Conservation (phyloP, 2,888 invertebrate species). For the Phragmatobia fuliginosa region DNA sequence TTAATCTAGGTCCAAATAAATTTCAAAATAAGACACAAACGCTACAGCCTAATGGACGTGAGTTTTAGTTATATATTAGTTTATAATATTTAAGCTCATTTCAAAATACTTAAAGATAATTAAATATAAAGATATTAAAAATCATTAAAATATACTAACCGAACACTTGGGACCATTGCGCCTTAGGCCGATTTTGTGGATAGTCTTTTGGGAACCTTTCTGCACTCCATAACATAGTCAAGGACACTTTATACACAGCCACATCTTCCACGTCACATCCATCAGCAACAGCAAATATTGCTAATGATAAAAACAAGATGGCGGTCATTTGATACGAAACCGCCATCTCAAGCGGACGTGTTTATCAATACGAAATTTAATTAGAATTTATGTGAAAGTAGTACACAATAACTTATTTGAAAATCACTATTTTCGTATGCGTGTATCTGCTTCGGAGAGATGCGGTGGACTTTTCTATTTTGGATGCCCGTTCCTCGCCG, state of each 20-base stretch:
- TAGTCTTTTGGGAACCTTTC: constrained; percentile 96
- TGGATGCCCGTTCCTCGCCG: constrained; percentile 68
- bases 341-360: constrained; percentile 66
- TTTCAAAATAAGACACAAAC: not conserved
- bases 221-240: constrained; percentile 95
- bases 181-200: constrained; percentile 94
- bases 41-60: not conserved
- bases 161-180: constrained; percentile 96
- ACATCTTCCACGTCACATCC: constrained; percentile 92
- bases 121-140: not conserved
- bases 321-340: constrained; percentile 65
- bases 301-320: constrained; percentile 72
- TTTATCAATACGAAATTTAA: constrained; percentile 25
- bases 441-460: constrained; percentile 73
- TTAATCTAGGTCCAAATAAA: not conserved
- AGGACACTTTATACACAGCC: constrained; percentile 94
- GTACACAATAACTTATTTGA: constrained; percentile 48
- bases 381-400: constrained; percentile 39
- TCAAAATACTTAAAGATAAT: too few relatives aligned
- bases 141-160: constrained; percentile 88
- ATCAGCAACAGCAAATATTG: constrained; percentile 50
- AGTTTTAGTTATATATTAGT: not conserved
- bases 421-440: constrained; percentile 61
- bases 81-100: too few relatives aligned
- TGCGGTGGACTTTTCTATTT: constrained; percentile 84